These are phyloP conservation scores for Vanessa tameamea DNA, from an alignment of 1,140 invertebrate genomes.

Conservation along the genomic window DNA sequence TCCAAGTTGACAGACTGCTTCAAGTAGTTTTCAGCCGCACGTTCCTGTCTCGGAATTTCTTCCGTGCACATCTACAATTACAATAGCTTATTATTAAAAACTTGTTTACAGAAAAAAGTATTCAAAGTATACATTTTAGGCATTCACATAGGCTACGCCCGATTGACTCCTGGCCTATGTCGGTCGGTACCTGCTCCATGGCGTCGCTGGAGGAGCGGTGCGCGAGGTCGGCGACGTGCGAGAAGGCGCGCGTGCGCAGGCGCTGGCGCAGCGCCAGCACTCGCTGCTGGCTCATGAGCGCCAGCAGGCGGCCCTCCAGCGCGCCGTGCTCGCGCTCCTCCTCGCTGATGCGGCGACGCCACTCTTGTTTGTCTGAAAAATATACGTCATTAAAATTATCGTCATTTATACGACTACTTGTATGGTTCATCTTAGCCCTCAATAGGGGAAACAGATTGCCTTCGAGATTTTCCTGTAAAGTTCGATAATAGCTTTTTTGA, in stretches of 20 bases:
- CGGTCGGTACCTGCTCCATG: constrained; percentile 57
- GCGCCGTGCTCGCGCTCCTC: constrained; percentile 29
- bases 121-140: no score
- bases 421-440: no score
- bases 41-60: constrained; percentile 69
- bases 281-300: constrained; percentile 54
- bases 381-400: no score
- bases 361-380: constrained; percentile 46
- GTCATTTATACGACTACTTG: no score
- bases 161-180: no score
- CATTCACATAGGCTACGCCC: no score
- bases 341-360: constrained; percentile 50
- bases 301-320: constrained; percentile 47
- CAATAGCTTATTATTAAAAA: constrained; percentile 19
- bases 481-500: neutral
- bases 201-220: constrained; percentile 64
- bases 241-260: constrained; percentile 53
- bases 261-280: constrained; percentile 65
- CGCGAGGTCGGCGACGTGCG: constrained; percentile 55
- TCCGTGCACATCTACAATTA: constrained; percentile 62
- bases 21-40: constrained; percentile 61
- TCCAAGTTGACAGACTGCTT: constrained; percentile 61
- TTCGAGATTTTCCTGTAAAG: neutral
- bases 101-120: no score
- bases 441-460: neutral